Evolutionary conservation across 2,113 vertebrate species (phyloP).

Genomic region (Pangasianodon hypophthalmus): DNA sequence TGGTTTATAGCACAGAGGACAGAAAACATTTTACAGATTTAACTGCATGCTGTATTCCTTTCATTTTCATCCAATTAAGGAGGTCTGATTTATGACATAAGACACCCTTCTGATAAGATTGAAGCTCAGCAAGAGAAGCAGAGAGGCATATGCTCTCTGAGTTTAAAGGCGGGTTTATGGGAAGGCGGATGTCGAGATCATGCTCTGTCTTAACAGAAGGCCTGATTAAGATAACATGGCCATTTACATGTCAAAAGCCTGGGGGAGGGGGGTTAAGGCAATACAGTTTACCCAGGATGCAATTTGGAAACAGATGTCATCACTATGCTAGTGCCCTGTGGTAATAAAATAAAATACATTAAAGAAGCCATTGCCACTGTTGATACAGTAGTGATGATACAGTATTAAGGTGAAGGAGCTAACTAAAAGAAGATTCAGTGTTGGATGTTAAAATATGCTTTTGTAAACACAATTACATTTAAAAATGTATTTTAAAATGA

Average conservation of each 20-base stretch:
- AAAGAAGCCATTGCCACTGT: background rate
- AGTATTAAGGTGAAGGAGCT: background rate
- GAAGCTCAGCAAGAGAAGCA: slow-evolving; percentile 48
- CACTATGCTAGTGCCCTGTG: slow-evolving; percentile 50
- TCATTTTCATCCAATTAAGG: slow-evolving; percentile 16
- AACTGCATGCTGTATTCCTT: background rate
- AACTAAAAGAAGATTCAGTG: background rate
- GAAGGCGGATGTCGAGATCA: slow-evolving; percentile 47
- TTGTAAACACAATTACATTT: background rate
- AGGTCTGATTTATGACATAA: slow-evolving; percentile 60
- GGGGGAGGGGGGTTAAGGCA: slow-evolving; percentile 52
- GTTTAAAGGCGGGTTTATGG: slow-evolving; percentile 64
- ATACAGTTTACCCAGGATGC: slow-evolving; percentile 56
- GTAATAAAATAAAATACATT: slow-evolving; percentile 6
- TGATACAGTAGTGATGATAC: background rate
- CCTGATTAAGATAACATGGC: slow-evolving; percentile 65
- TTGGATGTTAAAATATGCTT: background rate
- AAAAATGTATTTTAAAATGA: background rate
- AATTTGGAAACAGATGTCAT: slow-evolving; percentile 65
- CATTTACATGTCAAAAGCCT: slow-evolving; percentile 73
- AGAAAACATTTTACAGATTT: slow-evolving; percentile 21
- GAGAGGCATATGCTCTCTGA: slow-evolving; percentile 52
- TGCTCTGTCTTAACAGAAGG: slow-evolving; percentile 54
- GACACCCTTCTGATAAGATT: slow-evolving; percentile 53
- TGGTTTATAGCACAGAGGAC: background rate